Percentiles rank a stretch among this genome's conserved stretches.
These are phyloP conservation scores for Alviniconcha marisindica DNA, from an alignment of 1,140 invertebrate species.

Conservation along the genomic window DNA sequence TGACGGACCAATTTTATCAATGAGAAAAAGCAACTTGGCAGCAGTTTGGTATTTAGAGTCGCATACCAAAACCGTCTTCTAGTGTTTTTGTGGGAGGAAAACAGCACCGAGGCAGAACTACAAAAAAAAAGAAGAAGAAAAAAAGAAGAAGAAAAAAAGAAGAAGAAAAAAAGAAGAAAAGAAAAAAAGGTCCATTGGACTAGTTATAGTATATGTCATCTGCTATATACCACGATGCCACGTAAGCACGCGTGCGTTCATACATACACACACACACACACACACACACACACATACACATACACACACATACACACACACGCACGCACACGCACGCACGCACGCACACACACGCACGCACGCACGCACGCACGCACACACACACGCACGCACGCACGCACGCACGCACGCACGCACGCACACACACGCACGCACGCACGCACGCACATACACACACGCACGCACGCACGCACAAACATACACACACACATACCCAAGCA, in stretches of 20 bases:
- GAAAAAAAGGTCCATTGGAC: too few relatives aligned
- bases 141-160: neutral
- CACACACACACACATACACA: neutral
- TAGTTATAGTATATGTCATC: too few relatives aligned
- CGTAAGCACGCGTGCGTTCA: neutral
- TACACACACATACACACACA: neutral
- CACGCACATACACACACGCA: neutral
- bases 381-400: neutral
- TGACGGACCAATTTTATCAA: too few relatives aligned
- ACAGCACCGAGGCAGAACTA: neutral
- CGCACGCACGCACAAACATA: neutral
- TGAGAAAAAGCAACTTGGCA: too few relatives aligned
- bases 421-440: neutral
- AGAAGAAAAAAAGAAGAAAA: neutral
- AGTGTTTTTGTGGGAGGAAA: neutral
- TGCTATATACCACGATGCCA: too few relatives aligned
- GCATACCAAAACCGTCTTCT: too few relatives aligned
- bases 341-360: neutral
- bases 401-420: slow-evolving; percentile 7
- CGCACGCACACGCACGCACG: neutral
- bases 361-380: slow-evolving; percentile 12
- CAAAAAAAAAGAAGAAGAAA: neutral
- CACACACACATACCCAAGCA: neutral
- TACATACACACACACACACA: neutral
- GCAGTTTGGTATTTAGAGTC: too few relatives aligned